Base-by-base conservation (phyloP, 2,888 invertebrate genomes). In the Agrypnus murinus region DNA sequence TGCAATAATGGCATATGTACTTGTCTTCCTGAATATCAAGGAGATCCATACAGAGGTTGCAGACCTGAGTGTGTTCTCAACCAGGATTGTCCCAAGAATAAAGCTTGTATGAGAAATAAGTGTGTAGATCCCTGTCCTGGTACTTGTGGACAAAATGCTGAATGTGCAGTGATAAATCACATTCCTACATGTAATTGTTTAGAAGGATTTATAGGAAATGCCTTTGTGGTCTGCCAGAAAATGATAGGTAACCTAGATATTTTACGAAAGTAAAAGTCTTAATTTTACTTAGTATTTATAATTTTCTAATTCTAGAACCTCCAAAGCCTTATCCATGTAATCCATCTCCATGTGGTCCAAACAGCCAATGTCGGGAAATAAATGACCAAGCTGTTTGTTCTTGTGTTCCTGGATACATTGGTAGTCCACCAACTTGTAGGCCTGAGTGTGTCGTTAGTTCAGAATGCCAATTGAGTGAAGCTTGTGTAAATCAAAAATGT, bases 51-150 rank as follows among this genome's bases (percentile, higher is more conserved):
- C 78, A 90, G 91, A 17, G 93, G 93, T 53, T 95, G 94, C 84
- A 88, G 93, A 73, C 94, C 95, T 40, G 94, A 95, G 87, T 95
- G 95, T 82, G 92, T 93, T 59, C 90, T 92, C 12, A 94, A 93
- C 82, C 90, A 91, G 0, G 95, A 95, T 80, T 95, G 95, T 81
- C 87, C 91, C 72, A 89, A 91, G 69, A 90, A 92, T 77, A 91
- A 89, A 81, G 91, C 93, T 14, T 95, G 95, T 80, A 89, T 91
- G 43, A 92, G 92, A 80, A 92, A 92, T 77, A 93, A 92, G 86
- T 94, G 94, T 82, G 87, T 88, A 79, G 92, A 95, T 85, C 94
- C 94, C 17, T 95, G 94, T 79, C 91, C 92, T 2, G 93, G 93
- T 75, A 90, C 90, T 43, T 95, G 95, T 81, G 93, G 93, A 9